Evolutionary conservation across 2,888 invertebrate genomes (phyloP).

Genomic region (Synergus gifuensis): DNA sequence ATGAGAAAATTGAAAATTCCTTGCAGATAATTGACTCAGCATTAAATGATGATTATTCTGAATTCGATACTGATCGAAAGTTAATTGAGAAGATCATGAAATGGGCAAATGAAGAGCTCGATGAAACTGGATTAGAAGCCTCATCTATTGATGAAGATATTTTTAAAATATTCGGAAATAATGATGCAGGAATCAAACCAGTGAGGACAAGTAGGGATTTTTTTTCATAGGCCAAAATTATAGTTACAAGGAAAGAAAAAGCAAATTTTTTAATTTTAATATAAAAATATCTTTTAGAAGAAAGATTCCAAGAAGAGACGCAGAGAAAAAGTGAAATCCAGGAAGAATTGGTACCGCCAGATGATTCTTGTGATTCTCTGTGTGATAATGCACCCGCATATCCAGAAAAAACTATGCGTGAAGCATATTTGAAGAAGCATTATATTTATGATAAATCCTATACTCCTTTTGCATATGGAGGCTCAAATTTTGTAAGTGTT

Average conservation of each 20-base stretch:
- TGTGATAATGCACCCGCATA: background rate
- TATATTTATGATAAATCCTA: no score
- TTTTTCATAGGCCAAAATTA: background rate
- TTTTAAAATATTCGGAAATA: background rate
- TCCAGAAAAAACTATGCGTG: background rate
- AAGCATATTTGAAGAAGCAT: background rate
- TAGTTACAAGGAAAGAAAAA: no score
- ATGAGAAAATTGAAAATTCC: background rate
- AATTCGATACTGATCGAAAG: background rate
- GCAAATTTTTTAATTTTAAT: background rate
- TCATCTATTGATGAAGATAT: background rate
- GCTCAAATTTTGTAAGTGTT: no score
- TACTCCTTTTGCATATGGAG: no score
- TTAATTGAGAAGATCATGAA: background rate
- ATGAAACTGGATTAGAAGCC: background rate
- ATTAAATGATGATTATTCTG: background rate
- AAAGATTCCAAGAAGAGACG: background rate
- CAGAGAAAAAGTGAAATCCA: background rate
- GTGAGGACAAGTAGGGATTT: background rate
- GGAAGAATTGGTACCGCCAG: background rate
- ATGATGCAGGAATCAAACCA: background rate
- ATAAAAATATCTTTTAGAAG: background rate
- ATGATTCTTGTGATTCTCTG: background rate
- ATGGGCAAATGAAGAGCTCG: background rate
- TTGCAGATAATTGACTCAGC: background rate